A percentile compares a stretch with the other conserved stretches of the same genome.
Conservation (phyloP, 2,888 invertebrate genomes). For the Drosophila mayaguana region DNA sequence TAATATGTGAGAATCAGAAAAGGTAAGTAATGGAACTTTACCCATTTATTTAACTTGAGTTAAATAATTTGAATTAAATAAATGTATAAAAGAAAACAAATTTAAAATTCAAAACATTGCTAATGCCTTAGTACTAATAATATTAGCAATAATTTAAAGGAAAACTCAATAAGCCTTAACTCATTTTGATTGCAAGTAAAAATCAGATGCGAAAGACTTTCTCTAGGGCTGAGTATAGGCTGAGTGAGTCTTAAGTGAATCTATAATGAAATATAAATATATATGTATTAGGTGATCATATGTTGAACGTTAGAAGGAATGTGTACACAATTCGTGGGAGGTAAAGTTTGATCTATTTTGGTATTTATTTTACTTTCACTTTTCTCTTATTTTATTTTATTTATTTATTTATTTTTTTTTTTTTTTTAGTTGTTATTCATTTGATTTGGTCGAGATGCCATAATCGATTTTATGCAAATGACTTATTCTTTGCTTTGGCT, state of each 20-base stretch:
- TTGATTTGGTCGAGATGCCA: conserved; percentile 68
- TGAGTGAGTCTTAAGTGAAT: too few relatives aligned
- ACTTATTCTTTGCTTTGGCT: conserved; percentile 54
- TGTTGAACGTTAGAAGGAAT: neutral
- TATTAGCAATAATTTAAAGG: neutral
- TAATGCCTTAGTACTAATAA: neutral
- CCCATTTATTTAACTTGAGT: too few relatives aligned
- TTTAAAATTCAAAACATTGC: too few relatives aligned
- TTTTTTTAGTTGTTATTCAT: conserved; percentile 68
- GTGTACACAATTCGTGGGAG: neutral
- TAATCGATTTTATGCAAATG: conserved; percentile 81
- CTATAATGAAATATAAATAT: neutral
- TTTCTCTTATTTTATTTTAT: conserved; percentile 44
- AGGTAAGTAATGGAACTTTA: too few relatives aligned
- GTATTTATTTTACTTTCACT: conserved; percentile 4
- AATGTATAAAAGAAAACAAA: too few relatives aligned
- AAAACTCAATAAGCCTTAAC: too few relatives aligned
- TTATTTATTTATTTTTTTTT: conserved; percentile 56
- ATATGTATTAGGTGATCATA: neutral
- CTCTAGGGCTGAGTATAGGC: too few relatives aligned
- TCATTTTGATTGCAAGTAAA: neutral
- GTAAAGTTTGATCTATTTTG: neutral
- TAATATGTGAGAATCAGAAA: too few relatives aligned
- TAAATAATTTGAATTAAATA: too few relatives aligned
- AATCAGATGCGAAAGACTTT: neutral